Evolutionary conservation across 2,797 vertebrate genomes (phyloP).

Genomic region (Gila robusta): DNA sequence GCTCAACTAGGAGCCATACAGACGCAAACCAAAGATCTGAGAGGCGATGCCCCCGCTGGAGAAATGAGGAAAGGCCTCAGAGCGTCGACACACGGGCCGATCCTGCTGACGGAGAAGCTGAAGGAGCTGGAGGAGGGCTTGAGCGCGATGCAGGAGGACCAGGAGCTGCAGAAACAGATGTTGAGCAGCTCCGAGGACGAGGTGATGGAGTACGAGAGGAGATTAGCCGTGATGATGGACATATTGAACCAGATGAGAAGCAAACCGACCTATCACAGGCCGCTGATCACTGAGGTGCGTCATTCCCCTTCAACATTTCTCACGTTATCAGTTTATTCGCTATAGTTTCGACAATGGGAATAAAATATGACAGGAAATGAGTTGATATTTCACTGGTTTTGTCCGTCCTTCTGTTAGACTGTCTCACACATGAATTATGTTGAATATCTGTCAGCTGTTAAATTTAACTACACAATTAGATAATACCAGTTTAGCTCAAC

Average conservation of each 20-base stretch:
- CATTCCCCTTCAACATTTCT: too few species aligned
- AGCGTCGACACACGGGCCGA: constrained; percentile 67
- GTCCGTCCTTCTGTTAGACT: too few species aligned
- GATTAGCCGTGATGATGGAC: constrained; percentile 80
- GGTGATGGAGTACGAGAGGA: constrained; percentile 84
- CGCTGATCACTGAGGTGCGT: constrained; percentile 63
- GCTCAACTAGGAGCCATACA: constrained; percentile 86
- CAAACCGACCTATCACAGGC: constrained; percentile 53
- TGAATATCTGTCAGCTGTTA: too few species aligned
- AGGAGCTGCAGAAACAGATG: constrained; percentile 86
- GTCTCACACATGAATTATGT: too few species aligned
- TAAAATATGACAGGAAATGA: too few species aligned
- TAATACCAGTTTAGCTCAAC: too few species aligned
- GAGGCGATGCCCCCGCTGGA: constrained; percentile 1
- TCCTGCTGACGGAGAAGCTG: constrained; percentile 81
- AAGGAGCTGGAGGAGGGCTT: constrained; percentile 83
- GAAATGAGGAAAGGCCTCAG: constrained; percentile 9
- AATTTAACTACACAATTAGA: too few species aligned
- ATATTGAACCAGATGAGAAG: constrained; percentile 77
- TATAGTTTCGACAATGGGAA: too few species aligned
- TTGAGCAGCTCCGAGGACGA: constrained; percentile 83
- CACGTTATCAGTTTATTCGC: too few species aligned
- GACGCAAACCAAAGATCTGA: constrained; percentile 60
- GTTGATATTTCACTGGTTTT: too few species aligned
- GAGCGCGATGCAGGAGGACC: constrained; percentile 76